Conservation (phyloP, 2,888 invertebrate genomes). For the Siphlonurus alternatus region DNA sequence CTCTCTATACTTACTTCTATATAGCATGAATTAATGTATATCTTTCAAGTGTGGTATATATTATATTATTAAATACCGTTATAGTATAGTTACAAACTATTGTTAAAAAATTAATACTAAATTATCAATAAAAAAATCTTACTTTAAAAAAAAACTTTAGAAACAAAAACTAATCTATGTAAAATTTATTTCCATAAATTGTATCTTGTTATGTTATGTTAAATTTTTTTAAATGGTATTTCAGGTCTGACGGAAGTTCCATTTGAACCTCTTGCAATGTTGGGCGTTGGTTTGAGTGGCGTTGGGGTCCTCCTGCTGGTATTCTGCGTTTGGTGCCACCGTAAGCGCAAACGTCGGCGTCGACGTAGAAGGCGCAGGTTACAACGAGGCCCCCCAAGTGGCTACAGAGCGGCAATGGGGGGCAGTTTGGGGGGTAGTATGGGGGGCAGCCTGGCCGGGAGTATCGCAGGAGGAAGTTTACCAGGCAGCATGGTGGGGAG, state of each 20-base stretch:
- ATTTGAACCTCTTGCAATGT: slow-evolving; percentile 39
- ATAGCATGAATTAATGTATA: too few species aligned
- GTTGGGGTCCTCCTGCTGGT: slow-evolving; percentile 30
- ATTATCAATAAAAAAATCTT: too few species aligned
- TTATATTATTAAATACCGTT: too few species aligned
- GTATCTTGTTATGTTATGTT: too few species aligned
- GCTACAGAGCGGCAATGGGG: slow-evolving; percentile 20
- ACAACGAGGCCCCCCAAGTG: slow-evolving; percentile 24
- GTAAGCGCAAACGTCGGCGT: slow-evolving; percentile 25
- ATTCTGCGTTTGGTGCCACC: slow-evolving; percentile 39
- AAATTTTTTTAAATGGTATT: background rate
- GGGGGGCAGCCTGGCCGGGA: slow-evolving; percentile 22
- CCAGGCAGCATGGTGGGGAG: slow-evolving; percentile 18
- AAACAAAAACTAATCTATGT: too few species aligned
- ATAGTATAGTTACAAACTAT: too few species aligned
- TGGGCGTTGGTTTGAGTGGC: slow-evolving; percentile 30
- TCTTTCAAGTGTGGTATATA: too few species aligned
- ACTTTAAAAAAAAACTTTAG: too few species aligned
- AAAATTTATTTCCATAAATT: too few species aligned
- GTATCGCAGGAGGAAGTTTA: slow-evolving; percentile 16
- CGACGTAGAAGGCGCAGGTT: slow-evolving; percentile 28
- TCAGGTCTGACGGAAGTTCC: slow-evolving; percentile 32
- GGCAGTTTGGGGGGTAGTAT: background rate
- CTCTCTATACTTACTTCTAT: background rate
- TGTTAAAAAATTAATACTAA: too few species aligned